Conservation (phyloP, 2,888 invertebrate genomes). For the Carcina quercana region DNA sequence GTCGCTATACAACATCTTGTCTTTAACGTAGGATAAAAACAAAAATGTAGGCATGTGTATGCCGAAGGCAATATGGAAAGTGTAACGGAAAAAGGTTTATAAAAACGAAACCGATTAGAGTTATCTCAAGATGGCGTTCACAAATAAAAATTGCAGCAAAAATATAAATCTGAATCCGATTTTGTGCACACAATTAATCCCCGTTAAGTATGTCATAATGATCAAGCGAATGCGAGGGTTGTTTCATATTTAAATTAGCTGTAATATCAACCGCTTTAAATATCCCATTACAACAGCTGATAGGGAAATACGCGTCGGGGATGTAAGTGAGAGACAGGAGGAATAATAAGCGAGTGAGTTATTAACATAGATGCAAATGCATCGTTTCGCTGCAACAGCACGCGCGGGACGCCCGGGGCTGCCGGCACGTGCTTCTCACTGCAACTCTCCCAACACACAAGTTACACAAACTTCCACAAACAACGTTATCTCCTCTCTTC, state of each 20-base stretch:
- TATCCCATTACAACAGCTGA: background rate
- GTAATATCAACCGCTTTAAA: no score
- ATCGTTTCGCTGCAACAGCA: slow-evolving; percentile 34
- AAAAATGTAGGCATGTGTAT: no score
- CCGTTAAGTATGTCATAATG: no score
- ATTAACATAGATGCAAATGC: slow-evolving; percentile 49
- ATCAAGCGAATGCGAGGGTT: background rate
- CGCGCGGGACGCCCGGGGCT: slow-evolving; percentile 30
- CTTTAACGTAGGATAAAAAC: no score
- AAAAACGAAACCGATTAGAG: no score
- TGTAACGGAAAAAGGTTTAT: no score
- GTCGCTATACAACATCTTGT: no score
- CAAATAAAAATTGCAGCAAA: no score
- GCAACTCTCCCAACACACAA: slow-evolving; percentile 24
- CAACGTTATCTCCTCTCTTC: slow-evolving; percentile 24
- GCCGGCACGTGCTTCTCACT: slow-evolving; percentile 14
- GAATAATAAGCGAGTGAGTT: slow-evolving; percentile 37
- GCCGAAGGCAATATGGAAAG: no score
- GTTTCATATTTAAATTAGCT: background rate
- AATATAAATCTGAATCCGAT: no score
- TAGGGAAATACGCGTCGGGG: slow-evolving; percentile 8
- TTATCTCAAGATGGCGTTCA: no score
- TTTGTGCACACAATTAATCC: no score
- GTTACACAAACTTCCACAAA: slow-evolving; percentile 24
- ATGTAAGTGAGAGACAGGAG: slow-evolving; percentile 25